Conservation (phyloP, 2,888 invertebrate species). For the Anorthoa munda region DNA sequence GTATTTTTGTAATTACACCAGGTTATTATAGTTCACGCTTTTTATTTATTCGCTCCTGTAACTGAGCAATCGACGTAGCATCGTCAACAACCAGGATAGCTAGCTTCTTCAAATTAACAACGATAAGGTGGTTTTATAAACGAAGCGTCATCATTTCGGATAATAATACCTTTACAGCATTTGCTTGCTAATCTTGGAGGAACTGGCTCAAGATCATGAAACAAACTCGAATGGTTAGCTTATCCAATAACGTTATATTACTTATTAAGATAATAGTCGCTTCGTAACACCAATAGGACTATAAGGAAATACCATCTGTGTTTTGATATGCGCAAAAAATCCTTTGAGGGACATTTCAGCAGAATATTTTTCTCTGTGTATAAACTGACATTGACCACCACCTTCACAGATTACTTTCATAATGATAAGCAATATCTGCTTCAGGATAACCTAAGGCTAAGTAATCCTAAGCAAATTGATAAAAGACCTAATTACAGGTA, state of each 20-base stretch:
- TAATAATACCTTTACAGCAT: background rate
- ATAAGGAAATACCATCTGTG: background rate
- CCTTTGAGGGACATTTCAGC: background rate
- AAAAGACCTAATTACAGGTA: slow-evolving; percentile 29
- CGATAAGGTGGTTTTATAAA: slow-evolving; percentile 1
- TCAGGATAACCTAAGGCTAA: slow-evolving; percentile 12
- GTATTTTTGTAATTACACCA: too few relatives aligned
- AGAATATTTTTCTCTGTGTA: background rate
- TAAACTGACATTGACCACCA: slow-evolving; percentile 14
- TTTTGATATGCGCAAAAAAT: background rate
- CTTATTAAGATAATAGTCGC: background rate
- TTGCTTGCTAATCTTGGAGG: slow-evolving; percentile 10
- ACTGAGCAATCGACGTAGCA: too few relatives aligned
- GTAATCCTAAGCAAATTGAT: slow-evolving; percentile 18
- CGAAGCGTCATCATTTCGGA: background rate
- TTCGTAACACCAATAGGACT: background rate
- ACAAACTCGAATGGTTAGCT: background rate
- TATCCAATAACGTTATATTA: background rate
- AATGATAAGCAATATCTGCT: slow-evolving; percentile 20
- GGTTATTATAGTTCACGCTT: too few relatives aligned
- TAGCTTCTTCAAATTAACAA: slow-evolving; percentile 10
- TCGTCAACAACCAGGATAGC: too few relatives aligned
- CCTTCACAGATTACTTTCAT: slow-evolving; percentile 5
- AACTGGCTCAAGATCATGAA: slow-evolving; percentile 4
- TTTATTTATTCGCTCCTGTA: too few relatives aligned